Evolutionary conservation across 2,888 invertebrate species (phyloP).

Genomic region (Calameuta idolon): DNA sequence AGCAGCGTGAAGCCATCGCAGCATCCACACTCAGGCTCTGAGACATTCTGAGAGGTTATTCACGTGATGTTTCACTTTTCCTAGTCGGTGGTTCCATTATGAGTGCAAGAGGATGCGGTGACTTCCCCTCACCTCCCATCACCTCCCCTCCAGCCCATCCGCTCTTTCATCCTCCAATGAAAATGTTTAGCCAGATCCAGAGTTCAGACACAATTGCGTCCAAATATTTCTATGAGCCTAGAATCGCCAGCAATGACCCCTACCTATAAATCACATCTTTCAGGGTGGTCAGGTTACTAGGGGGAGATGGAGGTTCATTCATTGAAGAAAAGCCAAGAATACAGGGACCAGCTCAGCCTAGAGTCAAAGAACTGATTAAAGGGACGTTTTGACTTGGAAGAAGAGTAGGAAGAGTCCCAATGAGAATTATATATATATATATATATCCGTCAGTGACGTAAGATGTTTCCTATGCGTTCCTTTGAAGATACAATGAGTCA

Average conservation of each 20-base stretch:
- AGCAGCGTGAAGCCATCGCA: conserved; percentile 15
- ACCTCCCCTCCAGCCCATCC: conserved; percentile 17
- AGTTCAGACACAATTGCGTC: conserved; percentile 22
- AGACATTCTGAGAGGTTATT: conserved; percentile 27
- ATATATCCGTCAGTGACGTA: too few species aligned
- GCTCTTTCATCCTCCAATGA: conserved; percentile 51
- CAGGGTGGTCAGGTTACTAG: conserved; percentile 53
- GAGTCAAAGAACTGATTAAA: too few species aligned
- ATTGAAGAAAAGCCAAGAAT: too few species aligned
- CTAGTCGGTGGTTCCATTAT: conserved; percentile 54
- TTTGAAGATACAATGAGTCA: too few species aligned
- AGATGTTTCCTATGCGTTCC: too few species aligned
- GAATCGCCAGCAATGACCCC: conserved; percentile 50
- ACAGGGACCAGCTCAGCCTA: too few species aligned
- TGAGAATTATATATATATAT: too few species aligned
- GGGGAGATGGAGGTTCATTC: conserved; percentile 13
- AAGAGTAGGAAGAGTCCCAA: too few species aligned
- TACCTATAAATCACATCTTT: conserved; percentile 55
- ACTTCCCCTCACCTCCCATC: conserved; percentile 9
- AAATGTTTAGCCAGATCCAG: conserved; percentile 57
- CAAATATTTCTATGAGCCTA: conserved; percentile 54
- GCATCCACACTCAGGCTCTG: conserved; percentile 9
- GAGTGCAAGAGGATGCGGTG: conserved; percentile 33
- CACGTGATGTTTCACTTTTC: conserved; percentile 62
- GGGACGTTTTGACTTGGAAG: too few species aligned